Base-by-base conservation (phyloP, 1,140 invertebrate genomes). In the Calliphora vicina region DNA sequence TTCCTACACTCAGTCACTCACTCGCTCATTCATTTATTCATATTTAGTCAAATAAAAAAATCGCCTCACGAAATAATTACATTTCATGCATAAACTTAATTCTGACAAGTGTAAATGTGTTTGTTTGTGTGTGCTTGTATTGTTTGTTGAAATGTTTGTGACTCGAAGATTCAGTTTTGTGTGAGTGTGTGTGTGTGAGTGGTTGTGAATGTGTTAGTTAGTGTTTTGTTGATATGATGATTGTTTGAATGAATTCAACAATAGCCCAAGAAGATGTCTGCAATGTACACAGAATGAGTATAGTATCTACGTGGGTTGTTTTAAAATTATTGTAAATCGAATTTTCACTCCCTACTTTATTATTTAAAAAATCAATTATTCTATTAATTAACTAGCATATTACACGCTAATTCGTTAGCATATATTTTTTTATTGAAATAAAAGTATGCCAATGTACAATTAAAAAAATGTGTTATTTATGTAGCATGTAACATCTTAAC, bases 11-110 rank as follows among this genome's bases (percentile, higher is more conserved):
- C 50, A 15, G 15, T n/a, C 50, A 57, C n/a, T 57, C 50, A 17
- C 15, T 17, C 50, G n/a, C n/a, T 57, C 50, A 57, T 57, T 67
- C 61, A 67, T 67, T 67, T 67, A 67, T 67, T 23, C 61, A 67
- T 25, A 67, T 20, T 67, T 67, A 67, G 61, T 23, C n/a, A 67
- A 67, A 67, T 67, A 67, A 67, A 23, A 67, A 67, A 67, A 67
- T 67, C 61, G 61, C 61, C 61, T 67, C 61, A 67, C 61, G 61
- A 67, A 23, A 67, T 67, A 67, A 67, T 67, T 67, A 67, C 61
- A 67, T 67, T 67, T 67, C 61, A 67, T 67, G 61, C 61, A 67
- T 67, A 67, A 67, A 67, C 61, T 25, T 67, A 67, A 10, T 17
- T 20, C n/a, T 67, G 61, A 67, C 61, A 67, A 23, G 61, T 23